phyloP scores from a whole-genome alignment of 2,888 invertebrate genomes.

The Altica lythri region DNA sequence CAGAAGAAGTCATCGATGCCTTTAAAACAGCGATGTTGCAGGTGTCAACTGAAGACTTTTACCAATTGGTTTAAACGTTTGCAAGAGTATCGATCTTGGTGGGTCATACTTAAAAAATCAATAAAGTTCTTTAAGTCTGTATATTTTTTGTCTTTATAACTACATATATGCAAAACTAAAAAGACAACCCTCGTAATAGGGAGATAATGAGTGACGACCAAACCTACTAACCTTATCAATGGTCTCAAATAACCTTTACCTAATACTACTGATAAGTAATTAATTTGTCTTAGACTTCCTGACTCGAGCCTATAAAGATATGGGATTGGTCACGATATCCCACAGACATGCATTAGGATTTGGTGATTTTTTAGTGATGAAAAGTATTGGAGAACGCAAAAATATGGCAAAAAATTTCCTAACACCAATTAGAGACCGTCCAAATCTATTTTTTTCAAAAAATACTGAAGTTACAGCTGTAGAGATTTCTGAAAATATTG shows the following conservation, averaged over 20 bases:
- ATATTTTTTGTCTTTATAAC: no score
- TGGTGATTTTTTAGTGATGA: constrained; percentile 30
- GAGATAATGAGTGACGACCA: not conserved
- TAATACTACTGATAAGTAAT: not conserved
- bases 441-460: constrained; percentile 76
- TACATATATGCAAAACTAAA: not conserved
- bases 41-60: no score
- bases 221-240: no score
- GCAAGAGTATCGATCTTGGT: no score
- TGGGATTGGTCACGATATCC: constrained; percentile 75
- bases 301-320: constrained; percentile 75
- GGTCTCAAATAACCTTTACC: not conserved
- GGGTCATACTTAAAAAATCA: no score
- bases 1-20: no score
- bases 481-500: constrained; percentile 51
- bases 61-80: no score
- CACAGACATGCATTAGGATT: constrained; percentile 31
- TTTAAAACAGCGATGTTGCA: no score
- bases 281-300: constrained; percentile 13
- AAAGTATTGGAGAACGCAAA: constrained; percentile 46
- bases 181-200: not conserved
- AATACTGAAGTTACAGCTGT: constrained; percentile 73
- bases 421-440: constrained; percentile 71
- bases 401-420: constrained; percentile 73
- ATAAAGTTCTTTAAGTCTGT: no score